Percentiles rank a stretch among this genome's conserved stretches.
These are phyloP conservation scores for Drosophila yakuba DNA, from an alignment of 1,140 invertebrate genomes.

Conservation along the genomic window DNA sequence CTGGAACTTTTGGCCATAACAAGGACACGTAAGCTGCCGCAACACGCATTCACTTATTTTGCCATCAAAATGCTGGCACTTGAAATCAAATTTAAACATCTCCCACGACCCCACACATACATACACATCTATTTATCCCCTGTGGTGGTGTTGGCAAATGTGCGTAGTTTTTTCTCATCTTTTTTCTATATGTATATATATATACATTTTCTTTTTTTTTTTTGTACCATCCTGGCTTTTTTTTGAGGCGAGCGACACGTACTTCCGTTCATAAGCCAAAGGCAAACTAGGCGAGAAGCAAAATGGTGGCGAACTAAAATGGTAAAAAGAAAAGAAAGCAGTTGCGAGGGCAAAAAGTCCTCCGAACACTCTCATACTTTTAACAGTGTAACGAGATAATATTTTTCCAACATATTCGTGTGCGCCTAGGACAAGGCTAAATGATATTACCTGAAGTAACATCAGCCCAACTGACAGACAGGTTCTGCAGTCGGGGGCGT, in stretches of 20 bases:
- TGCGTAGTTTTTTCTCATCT: constrained; percentile 47
- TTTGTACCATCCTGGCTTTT: constrained; percentile 17
- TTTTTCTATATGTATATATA: constrained; percentile 7
- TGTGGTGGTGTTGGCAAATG: constrained; percentile 41
- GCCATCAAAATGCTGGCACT: constrained; percentile 77
- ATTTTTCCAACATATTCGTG: constrained; percentile 76
- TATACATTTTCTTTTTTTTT: not conserved
- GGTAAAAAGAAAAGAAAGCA: constrained; percentile 20
- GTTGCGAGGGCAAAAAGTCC: not conserved
- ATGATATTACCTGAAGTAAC: constrained; percentile 83
- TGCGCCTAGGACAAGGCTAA: constrained; percentile 59
- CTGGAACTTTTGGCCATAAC: constrained; percentile 24
- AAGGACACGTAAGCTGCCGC: constrained; percentile 71
- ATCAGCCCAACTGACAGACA: constrained; percentile 78
- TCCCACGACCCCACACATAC: constrained; percentile 8
- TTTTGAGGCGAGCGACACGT: constrained; percentile 63
- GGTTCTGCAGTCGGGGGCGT: constrained; percentile 5
- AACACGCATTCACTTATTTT: constrained; percentile 81
- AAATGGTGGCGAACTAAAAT: constrained; percentile 43
- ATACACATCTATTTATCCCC: constrained; percentile 55
- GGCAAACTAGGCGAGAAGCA: constrained; percentile 62
- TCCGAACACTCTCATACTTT: constrained; percentile 11
- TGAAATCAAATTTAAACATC: constrained; percentile 81
- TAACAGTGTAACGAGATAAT: constrained; percentile 79
- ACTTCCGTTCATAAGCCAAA: constrained; percentile 76